Evolutionary conservation across 2,797 vertebrate genomes (phyloP).

Genomic region (Pseudopleuronectes americanus): DNA sequence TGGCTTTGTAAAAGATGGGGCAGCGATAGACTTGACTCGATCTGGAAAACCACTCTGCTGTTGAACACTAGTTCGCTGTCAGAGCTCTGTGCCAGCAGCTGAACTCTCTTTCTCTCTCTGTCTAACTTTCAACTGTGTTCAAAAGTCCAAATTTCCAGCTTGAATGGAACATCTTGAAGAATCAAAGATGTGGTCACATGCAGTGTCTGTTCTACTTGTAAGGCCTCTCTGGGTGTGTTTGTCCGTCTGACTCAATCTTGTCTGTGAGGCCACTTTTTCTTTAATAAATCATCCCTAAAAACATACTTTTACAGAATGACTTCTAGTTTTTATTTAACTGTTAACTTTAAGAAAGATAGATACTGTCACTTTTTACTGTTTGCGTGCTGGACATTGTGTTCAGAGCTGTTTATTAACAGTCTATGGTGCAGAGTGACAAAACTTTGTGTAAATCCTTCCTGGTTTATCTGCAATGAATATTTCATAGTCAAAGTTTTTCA

Average conservation of each 20-base stretch:
- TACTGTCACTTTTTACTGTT: too few relatives aligned
- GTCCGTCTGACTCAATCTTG: constrained; percentile 12
- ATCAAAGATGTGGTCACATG: neutral
- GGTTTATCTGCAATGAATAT: too few relatives aligned
- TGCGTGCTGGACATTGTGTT: too few relatives aligned
- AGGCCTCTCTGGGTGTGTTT: constrained; percentile 15
- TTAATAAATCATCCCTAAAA: too few relatives aligned
- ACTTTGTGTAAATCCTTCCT: too few relatives aligned
- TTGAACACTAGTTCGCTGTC: constrained; percentile 54
- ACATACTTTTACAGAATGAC: too few relatives aligned
- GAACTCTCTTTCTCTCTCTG: constrained; percentile 8
- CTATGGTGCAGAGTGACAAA: too few relatives aligned
- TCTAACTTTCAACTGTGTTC: constrained; percentile 13
- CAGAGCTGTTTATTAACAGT: too few relatives aligned
- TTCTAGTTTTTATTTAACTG: too few relatives aligned
- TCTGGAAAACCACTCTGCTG: constrained; percentile 74
- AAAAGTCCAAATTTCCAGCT: constrained; percentile 5
- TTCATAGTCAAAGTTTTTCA: too few relatives aligned
- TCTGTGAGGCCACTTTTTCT: constrained; percentile 5
- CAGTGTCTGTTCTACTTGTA: constrained; percentile 3
- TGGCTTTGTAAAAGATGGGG: constrained; percentile 74
- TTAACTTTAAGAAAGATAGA: too few relatives aligned
- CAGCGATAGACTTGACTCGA: constrained; percentile 54
- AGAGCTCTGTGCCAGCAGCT: constrained; percentile 41
- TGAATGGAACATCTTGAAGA: neutral